A percentile compares a stretch with the other conserved stretches of the same genome.
Conservation (phyloP, 2,797 vertebrate genomes). For the Passerculus sandwichensis region DNA sequence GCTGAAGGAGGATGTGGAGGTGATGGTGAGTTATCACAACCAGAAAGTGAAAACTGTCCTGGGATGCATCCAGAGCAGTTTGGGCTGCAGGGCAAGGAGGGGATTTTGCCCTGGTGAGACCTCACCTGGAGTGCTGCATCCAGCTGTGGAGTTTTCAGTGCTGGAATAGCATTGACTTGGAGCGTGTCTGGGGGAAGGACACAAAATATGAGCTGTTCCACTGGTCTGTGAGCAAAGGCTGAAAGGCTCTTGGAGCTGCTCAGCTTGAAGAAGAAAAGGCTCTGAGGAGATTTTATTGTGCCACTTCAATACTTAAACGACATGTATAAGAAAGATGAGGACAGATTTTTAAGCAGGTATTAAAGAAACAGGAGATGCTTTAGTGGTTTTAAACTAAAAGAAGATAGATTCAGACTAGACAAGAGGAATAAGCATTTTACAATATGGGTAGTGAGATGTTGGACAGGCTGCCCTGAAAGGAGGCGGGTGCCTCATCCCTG, state of each 20-base stretch:
- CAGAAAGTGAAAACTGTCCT: neutral
- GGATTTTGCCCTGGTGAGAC: neutral
- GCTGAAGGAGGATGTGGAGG: fast-evolving
- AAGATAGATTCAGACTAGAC: neutral
- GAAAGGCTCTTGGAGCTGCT: neutral
- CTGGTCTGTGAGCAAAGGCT: neutral
- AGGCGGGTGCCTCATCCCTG: neutral
- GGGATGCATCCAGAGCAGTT: fast-evolving
- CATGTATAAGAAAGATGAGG: neutral
- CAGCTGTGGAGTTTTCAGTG: neutral
- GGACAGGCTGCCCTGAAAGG: neutral
- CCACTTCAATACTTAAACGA: neutral
- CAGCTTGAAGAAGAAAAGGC: neutral
- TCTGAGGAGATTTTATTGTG: fast-evolving
- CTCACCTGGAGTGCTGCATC: neutral
- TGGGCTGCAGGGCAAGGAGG: fast-evolving
- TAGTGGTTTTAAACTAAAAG: neutral
- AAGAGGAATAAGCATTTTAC: neutral
- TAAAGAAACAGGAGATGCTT: neutral
- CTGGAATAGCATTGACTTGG: neutral
- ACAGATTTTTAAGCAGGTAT: neutral
- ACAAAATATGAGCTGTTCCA: neutral
- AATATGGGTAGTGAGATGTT: fast-evolving
- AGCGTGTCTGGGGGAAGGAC: fast-evolving
- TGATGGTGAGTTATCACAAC: fast-evolving